Conservation (phyloP, 2,888 invertebrate species). For the Machimus rusticus region DNA sequence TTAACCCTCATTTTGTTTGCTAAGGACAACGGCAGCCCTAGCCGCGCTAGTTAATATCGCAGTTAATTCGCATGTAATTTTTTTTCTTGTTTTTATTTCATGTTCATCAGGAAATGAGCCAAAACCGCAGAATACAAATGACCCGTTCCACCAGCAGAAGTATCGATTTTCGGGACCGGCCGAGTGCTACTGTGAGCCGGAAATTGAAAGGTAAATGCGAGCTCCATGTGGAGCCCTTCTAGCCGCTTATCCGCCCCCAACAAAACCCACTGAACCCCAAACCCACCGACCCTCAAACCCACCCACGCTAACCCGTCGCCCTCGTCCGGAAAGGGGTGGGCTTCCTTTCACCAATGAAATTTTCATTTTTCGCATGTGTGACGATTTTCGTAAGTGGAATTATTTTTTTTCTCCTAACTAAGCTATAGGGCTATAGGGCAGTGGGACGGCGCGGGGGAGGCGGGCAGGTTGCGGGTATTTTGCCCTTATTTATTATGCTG, state of each 20-base stretch:
- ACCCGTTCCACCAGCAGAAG: conserved; percentile 54
- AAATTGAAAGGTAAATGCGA: conserved; percentile 56
- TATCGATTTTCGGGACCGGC: conserved; percentile 58
- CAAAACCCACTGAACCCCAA: not conserved
- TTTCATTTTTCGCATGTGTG: not conserved
- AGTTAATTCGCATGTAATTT: not conserved
- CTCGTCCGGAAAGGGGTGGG: not conserved
- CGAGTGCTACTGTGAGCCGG: conserved; percentile 62
- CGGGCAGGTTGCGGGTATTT: not conserved
- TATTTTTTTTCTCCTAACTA: not conserved
- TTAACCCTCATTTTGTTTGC: not conserved
- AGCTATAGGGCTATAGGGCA: not conserved
- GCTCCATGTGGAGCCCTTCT: not conserved
- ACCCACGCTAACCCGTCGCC: not conserved
- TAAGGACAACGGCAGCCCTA: not conserved
- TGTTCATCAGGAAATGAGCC: conserved; percentile 29
- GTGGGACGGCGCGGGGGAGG: not conserved
- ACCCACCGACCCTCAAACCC: not conserved
- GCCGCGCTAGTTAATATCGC: not conserved
- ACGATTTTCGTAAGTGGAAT: not conserved
- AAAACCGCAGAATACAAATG: conserved; percentile 44
- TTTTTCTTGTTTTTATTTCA: not conserved
- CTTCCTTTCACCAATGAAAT: not conserved
- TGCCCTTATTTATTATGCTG: not conserved
- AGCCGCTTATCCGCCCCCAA: not conserved